phyloP scores from a whole-genome alignment of 2,113 vertebrate genomes.

The Erythrolamprus reginae region DNA sequence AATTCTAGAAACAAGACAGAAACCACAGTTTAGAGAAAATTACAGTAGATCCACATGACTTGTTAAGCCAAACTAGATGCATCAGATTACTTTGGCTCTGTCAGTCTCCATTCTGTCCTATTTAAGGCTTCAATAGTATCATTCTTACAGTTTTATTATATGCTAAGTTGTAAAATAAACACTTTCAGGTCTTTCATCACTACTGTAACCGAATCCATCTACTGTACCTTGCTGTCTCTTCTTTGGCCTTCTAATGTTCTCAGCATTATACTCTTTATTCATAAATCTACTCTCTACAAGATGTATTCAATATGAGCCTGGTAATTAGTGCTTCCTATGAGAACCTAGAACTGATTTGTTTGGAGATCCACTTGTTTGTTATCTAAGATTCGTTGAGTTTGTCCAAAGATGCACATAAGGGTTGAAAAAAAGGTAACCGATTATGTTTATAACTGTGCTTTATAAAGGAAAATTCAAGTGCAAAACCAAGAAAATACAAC shows the following conservation, averaged over 20 bases:
- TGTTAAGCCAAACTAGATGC: not conserved
- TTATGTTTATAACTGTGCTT: not conserved
- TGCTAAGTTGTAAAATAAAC: not conserved
- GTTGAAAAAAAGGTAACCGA: not conserved
- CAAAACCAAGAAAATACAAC: not conserved
- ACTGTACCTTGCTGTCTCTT: not conserved
- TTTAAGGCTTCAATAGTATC: not conserved
- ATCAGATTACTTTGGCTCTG: not conserved
- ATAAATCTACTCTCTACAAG: not conserved
- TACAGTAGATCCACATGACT: not conserved
- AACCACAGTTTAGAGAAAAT: not conserved
- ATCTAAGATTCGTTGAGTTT: not conserved
- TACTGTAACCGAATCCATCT: not conserved
- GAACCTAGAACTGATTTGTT: not conserved
- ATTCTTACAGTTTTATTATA: not conserved
- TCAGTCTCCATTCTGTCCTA: not conserved
- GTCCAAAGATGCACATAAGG: not conserved
- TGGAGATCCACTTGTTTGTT: not conserved
- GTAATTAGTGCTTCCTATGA: not conserved
- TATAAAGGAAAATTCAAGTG: not conserved
- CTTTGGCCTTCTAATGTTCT: not conserved
- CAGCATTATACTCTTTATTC: not conserved
- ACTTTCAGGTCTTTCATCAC: not conserved
- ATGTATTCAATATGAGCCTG: not conserved
- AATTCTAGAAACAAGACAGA: not conserved